Percentiles rank a stretch among this genome's conserved stretches.
phyloP scores from a whole-genome alignment of 2,113 vertebrate species.

The Mobula hypostoma region DNA sequence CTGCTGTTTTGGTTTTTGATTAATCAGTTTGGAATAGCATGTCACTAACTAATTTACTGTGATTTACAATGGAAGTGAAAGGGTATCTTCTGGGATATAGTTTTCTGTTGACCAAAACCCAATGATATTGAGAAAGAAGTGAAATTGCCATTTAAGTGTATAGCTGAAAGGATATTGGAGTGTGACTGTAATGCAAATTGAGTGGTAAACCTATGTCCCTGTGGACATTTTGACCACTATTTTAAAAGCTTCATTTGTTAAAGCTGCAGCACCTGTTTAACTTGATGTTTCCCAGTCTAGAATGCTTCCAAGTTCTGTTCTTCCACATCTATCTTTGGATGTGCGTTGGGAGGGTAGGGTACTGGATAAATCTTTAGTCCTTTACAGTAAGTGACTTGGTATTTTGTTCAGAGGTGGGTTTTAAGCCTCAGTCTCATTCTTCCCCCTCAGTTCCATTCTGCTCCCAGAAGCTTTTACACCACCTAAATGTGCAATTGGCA shows the following conservation, averaged over 20 bases:
- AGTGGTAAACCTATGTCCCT: not conserved
- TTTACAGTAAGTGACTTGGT: not conserved
- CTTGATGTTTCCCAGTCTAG: not conserved
- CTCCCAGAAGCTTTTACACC: no score
- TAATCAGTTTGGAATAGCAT: not conserved
- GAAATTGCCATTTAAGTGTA: not conserved
- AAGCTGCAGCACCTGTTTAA: not conserved
- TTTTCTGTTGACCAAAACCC: not conserved
- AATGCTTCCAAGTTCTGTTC: not conserved
- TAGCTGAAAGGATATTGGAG: not conserved
- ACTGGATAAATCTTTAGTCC: not conserved
- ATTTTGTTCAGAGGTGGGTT: not conserved
- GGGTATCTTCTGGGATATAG: not conserved
- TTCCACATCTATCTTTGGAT: not conserved
- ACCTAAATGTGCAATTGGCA: no score
- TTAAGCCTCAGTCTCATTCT: no score
- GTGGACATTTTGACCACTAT: not conserved
- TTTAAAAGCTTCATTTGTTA: no score
- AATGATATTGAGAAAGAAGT: not conserved
- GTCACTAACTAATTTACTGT: not conserved
- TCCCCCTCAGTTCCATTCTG: no score
- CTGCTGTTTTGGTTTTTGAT: constrained; percentile 43
- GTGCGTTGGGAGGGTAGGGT: not conserved
- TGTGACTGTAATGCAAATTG: not conserved
- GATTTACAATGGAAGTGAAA: not conserved